Conservation (phyloP, 2,113 vertebrate genomes). For the Clupea harengus region DNA sequence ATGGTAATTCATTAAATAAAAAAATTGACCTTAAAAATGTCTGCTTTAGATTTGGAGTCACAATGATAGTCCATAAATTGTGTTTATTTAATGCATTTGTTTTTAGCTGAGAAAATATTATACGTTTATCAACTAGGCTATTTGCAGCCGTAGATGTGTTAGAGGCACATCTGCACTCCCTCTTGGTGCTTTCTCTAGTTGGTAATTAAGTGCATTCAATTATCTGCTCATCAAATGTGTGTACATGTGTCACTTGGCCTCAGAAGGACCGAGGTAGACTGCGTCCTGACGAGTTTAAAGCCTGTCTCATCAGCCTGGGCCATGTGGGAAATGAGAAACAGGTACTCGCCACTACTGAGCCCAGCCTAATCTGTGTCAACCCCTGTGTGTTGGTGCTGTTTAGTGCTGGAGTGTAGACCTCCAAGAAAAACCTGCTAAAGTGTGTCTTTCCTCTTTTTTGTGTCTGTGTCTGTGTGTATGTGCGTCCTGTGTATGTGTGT, state of each 20-base stretch:
- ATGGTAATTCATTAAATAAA: conserved; percentile 11
- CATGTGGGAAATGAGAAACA: conserved; percentile 64
- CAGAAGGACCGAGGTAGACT: conserved; percentile 61
- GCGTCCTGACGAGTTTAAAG: conserved; percentile 64
- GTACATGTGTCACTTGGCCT: conserved; percentile 31
- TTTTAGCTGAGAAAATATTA: not conserved
- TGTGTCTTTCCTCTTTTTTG: conserved; percentile 36
- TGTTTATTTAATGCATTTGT: not conserved
- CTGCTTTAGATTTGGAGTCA: not conserved
- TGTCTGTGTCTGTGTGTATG: conserved; percentile 26
- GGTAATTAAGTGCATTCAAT: not conserved
- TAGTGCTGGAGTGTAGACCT: not conserved
- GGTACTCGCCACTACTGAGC: conserved; percentile 46
- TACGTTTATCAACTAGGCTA: not conserved
- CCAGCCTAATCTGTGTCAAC: not conserved
- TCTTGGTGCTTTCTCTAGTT: not conserved
- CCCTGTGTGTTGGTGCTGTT: not conserved
- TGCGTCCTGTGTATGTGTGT: conserved; percentile 1
- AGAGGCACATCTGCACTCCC: not conserved
- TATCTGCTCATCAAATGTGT: conserved; percentile 2
- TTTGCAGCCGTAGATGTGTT: not conserved
- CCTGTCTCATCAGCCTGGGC: conserved; percentile 71
- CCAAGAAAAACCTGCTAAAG: not conserved
- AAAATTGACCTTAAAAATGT: not conserved
- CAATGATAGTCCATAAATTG: not conserved